These are phyloP conservation scores for Tyrannus savana DNA, from an alignment of 2,113 vertebrate genomes.

Conservation along the genomic window DNA sequence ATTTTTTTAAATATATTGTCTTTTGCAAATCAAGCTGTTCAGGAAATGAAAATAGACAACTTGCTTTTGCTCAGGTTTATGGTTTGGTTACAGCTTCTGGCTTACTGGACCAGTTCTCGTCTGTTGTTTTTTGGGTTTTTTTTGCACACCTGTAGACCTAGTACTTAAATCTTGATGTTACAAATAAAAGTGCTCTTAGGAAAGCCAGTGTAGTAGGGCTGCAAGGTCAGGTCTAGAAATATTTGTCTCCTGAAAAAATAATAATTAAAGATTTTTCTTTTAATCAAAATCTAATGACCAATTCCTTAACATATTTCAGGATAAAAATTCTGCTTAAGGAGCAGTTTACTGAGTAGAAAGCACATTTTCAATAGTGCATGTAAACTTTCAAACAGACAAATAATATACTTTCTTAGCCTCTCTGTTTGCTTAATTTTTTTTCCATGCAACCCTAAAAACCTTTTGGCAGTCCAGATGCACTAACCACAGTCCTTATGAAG, in stretches of 20 bases:
- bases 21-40: neutral
- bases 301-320: neutral
- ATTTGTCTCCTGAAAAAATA: neutral
- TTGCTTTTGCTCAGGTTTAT: neutral
- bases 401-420: slow-evolving; percentile 47
- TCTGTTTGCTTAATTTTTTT: slow-evolving; percentile 34
- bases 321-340: neutral
- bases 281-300: neutral
- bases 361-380: neutral
- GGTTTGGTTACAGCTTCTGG: slow-evolving; percentile 13
- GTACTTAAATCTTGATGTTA: neutral
- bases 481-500: slow-evolving; percentile 71
- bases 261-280: neutral
- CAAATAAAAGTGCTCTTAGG: neutral
- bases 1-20: neutral
- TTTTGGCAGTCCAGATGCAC: slow-evolving; percentile 49
- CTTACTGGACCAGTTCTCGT: neutral
- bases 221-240: neutral
- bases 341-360: neutral
- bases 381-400: slow-evolving; percentile 54
- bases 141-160: slow-evolving; percentile 15
- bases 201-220: neutral
- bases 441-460: slow-evolving; percentile 54
- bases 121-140: neutral
- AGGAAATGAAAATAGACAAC: slow-evolving; percentile 63